phyloP scores from a whole-genome alignment of 2,888 invertebrate genomes.

The Lepidochitona cinerea region DNA sequence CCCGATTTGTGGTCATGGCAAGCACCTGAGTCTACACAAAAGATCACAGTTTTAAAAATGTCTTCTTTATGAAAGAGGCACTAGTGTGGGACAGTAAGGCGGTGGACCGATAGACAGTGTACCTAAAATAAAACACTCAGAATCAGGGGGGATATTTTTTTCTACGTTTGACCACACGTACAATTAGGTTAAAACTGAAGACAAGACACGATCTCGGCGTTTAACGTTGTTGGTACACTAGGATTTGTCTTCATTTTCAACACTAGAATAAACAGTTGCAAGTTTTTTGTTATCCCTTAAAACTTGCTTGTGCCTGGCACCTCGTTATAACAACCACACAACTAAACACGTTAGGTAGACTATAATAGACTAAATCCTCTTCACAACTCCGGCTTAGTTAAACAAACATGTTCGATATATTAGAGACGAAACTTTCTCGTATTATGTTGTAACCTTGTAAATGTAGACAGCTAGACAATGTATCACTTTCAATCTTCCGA shows the following conservation, averaged over 20 bases:
- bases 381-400: too few species aligned
- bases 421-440: too few species aligned
- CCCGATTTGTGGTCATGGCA: neutral
- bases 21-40: neutral
- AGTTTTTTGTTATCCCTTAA: too few species aligned
- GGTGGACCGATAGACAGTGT: too few species aligned
- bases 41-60: neutral
- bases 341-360: too few species aligned
- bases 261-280: neutral
- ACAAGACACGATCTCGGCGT: neutral
- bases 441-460: too few species aligned
- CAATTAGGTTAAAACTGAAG: neutral
- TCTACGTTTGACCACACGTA: neutral
- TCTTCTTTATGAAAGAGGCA: neutral
- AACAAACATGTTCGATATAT: too few species aligned
- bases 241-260: neutral
- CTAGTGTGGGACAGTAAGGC: neutral
- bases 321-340: too few species aligned
- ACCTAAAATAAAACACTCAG: neutral
- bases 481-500: too few species aligned
- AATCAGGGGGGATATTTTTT: neutral
- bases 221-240: neutral
- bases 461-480: too few species aligned
- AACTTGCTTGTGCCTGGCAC: too few species aligned
- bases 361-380: too few species aligned